phyloP scores from a whole-genome alignment of 37 sponge, comb jelly and placozoan species.

The Aplysina aerophoba region DNA sequence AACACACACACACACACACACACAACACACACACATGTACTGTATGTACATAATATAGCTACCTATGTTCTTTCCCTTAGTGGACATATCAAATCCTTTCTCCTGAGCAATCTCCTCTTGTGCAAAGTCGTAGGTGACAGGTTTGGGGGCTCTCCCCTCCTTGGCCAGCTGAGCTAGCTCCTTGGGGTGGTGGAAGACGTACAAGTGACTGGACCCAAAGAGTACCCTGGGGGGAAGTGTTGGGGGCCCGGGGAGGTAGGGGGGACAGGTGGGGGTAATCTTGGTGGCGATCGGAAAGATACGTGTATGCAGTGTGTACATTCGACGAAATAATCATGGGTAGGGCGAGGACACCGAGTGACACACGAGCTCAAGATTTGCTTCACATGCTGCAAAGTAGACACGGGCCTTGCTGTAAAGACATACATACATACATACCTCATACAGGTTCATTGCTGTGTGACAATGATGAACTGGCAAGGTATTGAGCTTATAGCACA shows the following conservation, averaged over 20 bases:
- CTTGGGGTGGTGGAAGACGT: constrained; percentile 80
- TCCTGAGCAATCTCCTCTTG: constrained; percentile 77
- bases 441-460: too few species aligned
- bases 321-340: not conserved
- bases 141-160: constrained; percentile 38
- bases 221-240: constrained; percentile 32
- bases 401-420: too few species aligned
- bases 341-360: not conserved
- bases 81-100: constrained; percentile 75
- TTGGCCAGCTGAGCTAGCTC: constrained; percentile 48
- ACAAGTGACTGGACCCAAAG: constrained; percentile 73
- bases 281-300: not conserved
- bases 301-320: not conserved
- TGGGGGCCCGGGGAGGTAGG: not conserved
- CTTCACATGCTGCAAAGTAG: too few species aligned
- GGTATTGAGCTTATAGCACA: too few species aligned
- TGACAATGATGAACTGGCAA: too few species aligned
- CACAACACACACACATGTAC: too few species aligned
- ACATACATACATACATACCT: too few species aligned
- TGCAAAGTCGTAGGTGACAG: constrained; percentile 67
- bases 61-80: constrained; percentile 57
- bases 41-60: too few species aligned
- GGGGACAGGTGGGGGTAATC: not conserved
- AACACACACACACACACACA: too few species aligned
- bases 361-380: too few species aligned